phyloP scores from a whole-genome alignment of 2,888 invertebrate genomes.

The Lobophora halterata region DNA sequence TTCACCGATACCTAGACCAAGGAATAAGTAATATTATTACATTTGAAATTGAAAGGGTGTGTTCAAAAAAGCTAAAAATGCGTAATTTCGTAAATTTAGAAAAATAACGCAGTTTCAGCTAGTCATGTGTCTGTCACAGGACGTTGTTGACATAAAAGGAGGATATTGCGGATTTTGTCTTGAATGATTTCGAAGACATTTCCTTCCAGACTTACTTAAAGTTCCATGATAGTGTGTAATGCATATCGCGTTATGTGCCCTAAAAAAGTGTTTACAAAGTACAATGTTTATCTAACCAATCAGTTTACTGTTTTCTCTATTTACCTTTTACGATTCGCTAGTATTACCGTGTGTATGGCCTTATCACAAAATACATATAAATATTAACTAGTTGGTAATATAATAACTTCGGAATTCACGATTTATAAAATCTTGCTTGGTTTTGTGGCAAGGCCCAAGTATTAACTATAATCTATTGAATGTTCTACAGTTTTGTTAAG shows the following conservation, averaged over 20 bases:
- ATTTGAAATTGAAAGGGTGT: no score
- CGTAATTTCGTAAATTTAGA: no score
- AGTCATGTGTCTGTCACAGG: no score
- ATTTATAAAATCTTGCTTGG: conserved; percentile 10
- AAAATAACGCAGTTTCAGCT: no score
- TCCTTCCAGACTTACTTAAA: no score
- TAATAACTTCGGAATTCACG: conserved; percentile 4
- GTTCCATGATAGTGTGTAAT: conserved; percentile 17
- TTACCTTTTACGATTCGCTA: conserved; percentile 18
- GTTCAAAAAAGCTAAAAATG: no score
- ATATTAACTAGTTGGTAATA: conserved; percentile 1
- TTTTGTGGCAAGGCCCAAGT: conserved; percentile 17
- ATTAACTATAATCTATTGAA: conserved; percentile 24
- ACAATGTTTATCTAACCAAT: conserved; percentile 13
- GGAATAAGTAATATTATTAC: no score
- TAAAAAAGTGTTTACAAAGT: conserved; percentile 19
- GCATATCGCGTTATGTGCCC: conserved; percentile 28
- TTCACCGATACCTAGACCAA: no score
- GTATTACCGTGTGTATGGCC: conserved; percentile 13
- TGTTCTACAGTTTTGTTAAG: conserved; percentile 32
- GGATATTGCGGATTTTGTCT: no score
- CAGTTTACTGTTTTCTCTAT: conserved; percentile 14
- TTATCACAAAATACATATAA: conserved; percentile 13
- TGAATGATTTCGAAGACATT: no score
- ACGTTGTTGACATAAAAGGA: no score